Base-by-base conservation (phyloP, 64 coral and sea anemone species). In the Montipora sp. region DNA sequence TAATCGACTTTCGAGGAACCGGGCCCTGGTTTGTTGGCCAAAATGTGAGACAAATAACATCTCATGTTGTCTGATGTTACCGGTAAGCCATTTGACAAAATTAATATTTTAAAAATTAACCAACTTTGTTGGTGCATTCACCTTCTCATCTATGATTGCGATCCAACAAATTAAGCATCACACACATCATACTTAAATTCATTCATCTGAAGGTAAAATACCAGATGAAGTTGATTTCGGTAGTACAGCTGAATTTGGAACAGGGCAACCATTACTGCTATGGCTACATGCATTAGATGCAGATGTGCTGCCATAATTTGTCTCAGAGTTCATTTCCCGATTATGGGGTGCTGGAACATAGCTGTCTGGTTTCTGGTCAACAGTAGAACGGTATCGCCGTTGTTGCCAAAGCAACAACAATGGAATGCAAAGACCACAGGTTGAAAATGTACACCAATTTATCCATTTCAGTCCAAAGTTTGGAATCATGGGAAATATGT, bases 391-490 rank as follows among this genome's bases (percentile, higher is more conserved):
- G 77, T 99, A 96, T 15, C 96, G 96, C 60, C 91, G 94, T 47
- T 91, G 94, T 75, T 67, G 80, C 88, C 95, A 96, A 12, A 96
- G 21, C 45, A 91, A 36, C 59, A 99, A 66, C 12, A 99, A 80
- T 11, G 95, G 89, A 80, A 96, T 94, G 51, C 92, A 94, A 7
- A 92, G 21, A 9, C 49, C 83, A n/a, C 83, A 89, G 15, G 98
- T 92, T n/a, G 48, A 80, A 94, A 96, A 89, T 49, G 94, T 94
- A 15, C 79, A 93, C 98, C 98, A 99, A 13, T 96, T 99, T 20
- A 99, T 99, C 98, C 98, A 99, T 63, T 53, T 96, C 14, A 95
- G 87, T 21, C 98, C 98, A 90, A 96, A 99, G 16, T 94, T 47
- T 21, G 95, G 95, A 1, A 96, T 76, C 98, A 99, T 99, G 9